These are phyloP conservation scores for Gadus chalcogrammus DNA, from an alignment of 2,113 vertebrate species.

Conservation along the genomic window DNA sequence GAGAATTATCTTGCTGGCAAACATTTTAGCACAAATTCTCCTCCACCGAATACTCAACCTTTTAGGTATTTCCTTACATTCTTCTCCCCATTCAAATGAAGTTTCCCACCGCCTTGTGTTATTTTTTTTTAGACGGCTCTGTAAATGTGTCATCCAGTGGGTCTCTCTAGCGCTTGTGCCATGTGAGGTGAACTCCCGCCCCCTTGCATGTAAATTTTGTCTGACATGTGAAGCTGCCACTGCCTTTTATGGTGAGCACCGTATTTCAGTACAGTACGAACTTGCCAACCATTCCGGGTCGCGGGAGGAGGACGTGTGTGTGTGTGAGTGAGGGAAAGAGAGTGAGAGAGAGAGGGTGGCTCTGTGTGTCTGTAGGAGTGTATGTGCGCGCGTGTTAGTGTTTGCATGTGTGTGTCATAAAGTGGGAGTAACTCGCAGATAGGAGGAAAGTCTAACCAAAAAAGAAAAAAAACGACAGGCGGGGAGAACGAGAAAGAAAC, in stretches of 20 bases:
- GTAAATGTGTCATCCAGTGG: conserved; percentile 40
- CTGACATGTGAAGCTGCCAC: conserved; percentile 81
- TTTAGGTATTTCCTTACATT: neutral
- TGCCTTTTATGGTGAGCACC: conserved; percentile 85
- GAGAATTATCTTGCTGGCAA: conserved; percentile 51
- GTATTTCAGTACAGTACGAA: conserved; percentile 77
- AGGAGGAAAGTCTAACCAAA: conserved; percentile 58
- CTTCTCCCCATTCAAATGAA: neutral
- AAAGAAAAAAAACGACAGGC: conserved; percentile 31
- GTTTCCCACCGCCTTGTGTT: conserved; percentile 33
- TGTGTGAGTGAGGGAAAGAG: conserved; percentile 29
- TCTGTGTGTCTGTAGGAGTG: conserved; percentile 27
- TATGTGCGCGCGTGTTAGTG: conserved; percentile 17
- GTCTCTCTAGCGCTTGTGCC: conserved; percentile 53
- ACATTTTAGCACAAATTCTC: neutral
- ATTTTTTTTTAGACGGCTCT: conserved; percentile 54
- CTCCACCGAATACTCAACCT: neutral
- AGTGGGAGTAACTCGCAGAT: conserved; percentile 47
- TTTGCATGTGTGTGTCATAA: conserved; percentile 41
- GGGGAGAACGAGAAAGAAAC: conserved; percentile 29
- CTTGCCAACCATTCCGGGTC: conserved; percentile 79
- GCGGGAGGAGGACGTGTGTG: conserved; percentile 64
- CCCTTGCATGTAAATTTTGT: conserved; percentile 79
- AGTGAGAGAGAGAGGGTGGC: conserved; percentile 25
- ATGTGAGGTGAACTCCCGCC: conserved; percentile 73